Evolutionary conservation across 2,888 invertebrate species (phyloP).

Genomic region (Drosophila macrospina): DNA sequence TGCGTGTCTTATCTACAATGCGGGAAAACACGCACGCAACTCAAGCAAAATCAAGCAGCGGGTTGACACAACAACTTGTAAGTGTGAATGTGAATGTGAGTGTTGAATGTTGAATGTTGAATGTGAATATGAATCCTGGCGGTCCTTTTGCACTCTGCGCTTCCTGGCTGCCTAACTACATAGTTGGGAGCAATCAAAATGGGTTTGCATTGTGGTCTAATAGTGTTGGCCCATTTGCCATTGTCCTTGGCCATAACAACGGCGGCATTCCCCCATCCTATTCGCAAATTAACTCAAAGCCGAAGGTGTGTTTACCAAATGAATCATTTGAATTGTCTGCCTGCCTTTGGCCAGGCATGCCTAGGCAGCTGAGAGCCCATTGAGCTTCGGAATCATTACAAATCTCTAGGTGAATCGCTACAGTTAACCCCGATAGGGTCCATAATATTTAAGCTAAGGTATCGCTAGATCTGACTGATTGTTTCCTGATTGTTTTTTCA

Average conservation of each 20-base stretch:
- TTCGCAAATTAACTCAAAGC: conserved; percentile 43
- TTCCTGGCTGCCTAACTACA: conserved; percentile 13
- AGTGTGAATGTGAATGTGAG: conserved; percentile 15
- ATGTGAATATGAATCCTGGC: conserved; percentile 14
- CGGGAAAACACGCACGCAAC: conserved; percentile 78
- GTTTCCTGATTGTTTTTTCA: not conserved
- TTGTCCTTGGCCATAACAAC: conserved; percentile 11
- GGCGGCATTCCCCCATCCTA: not conserved
- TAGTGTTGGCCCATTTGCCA: conserved; percentile 46
- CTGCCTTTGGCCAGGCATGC: not conserved
- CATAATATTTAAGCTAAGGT: too few species aligned
- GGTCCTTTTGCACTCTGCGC: conserved; percentile 23
- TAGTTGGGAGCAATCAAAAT: conserved; percentile 51
- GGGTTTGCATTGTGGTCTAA: conserved; percentile 57
- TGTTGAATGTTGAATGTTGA: too few species aligned
- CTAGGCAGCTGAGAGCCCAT: too few species aligned
- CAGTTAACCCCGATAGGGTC: not conserved
- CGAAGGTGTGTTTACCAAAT: conserved; percentile 21
- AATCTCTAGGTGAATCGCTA: not conserved
- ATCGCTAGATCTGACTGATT: too few species aligned
- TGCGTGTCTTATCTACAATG: conserved; percentile 80
- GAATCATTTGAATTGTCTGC: conserved; percentile 22
- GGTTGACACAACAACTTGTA: conserved; percentile 47
- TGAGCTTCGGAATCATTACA: not conserved
- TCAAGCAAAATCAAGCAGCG: conserved; percentile 51